Conservation (phyloP, 2,888 invertebrate species). For the Tuta absoluta region DNA sequence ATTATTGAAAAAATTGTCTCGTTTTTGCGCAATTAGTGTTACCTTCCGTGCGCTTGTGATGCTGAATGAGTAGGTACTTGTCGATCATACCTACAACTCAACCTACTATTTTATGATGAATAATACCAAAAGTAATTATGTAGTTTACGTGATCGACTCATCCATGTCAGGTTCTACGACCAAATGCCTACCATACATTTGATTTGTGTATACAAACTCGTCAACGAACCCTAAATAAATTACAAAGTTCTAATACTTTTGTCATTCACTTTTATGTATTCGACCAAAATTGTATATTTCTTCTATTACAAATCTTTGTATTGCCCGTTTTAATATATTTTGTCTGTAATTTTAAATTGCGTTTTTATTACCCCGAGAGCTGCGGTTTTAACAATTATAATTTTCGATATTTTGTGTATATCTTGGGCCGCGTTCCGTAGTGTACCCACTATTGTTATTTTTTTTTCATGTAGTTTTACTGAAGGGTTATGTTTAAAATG, state of each 20-base stretch:
- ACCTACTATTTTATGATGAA: no score
- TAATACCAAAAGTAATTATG: no score
- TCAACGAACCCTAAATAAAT: constrained; percentile 4
- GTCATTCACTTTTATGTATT: not conserved
- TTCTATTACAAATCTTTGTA: not conserved
- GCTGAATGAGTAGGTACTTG: no score
- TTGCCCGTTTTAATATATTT: constrained; percentile 10
- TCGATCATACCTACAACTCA: no score
- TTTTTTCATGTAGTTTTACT: no score
- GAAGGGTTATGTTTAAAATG: no score
- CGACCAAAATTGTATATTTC: not conserved
- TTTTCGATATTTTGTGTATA: no score
- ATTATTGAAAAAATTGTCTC: no score
- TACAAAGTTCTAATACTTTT: not conserved
- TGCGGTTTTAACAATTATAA: not conserved
- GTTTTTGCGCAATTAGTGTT: no score
- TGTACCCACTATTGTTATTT: not conserved
- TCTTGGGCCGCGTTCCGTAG: not conserved
- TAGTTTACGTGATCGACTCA: no score
- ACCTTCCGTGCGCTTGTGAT: no score
- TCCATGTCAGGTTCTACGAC: no score
- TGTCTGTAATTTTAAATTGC: not conserved
- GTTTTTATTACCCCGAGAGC: not conserved
- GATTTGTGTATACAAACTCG: not conserved
- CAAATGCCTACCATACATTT: not conserved